Base-by-base conservation (phyloP, 2,888 invertebrate genomes). In the Cyclophora albipunctata region DNA sequence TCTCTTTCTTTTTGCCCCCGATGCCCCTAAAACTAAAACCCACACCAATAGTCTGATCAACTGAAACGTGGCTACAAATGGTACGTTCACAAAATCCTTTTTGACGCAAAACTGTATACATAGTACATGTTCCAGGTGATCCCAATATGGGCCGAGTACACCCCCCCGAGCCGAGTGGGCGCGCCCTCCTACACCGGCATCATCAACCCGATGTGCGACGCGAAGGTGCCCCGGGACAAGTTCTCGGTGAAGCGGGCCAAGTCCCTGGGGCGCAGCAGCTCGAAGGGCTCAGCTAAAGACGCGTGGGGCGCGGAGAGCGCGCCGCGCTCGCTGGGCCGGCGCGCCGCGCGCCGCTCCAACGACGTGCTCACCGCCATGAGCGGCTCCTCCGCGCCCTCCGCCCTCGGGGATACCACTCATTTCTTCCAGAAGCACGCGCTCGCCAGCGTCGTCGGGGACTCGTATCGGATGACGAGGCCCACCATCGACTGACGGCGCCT, bases 181-280 rank as follows among this genome's bases (percentile, higher is more conserved):
- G 37, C 37, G 37, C 37, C 37, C 34, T 55, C 58, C 1, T 85
- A 75, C 60, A 86, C 85, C 0, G 88, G 88, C 2, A 78, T 88
- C 7, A 80, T 86, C 41, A 88, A 85, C 61, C 87, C 88, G 0
- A 67, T 84, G 7, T 84, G 85, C 67, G 84, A 86, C 55, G 73
- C 81, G 3, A 87, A 84, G 57, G 69, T 87, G 34, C 82, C 84
- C 0, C 73, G 67, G 59, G 82, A 87, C 62, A 83, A 78, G 54
- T 86, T 87, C 59, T 59, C 59, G 0, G 84, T 85, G 3, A 88
- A 87, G 55, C 58, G 87, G 37, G 83, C 87, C 1, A 86, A 85
- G 50, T 85, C 84, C 0, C 45, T 88, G 34, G 83, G 84, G 0
- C 62, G 85, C 0, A 84, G 76, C 47, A 85, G 77, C 51, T 66